Evolutionary conservation across 2,888 invertebrate species (phyloP).

Genomic region (Zygogramma bicolorata): DNA sequence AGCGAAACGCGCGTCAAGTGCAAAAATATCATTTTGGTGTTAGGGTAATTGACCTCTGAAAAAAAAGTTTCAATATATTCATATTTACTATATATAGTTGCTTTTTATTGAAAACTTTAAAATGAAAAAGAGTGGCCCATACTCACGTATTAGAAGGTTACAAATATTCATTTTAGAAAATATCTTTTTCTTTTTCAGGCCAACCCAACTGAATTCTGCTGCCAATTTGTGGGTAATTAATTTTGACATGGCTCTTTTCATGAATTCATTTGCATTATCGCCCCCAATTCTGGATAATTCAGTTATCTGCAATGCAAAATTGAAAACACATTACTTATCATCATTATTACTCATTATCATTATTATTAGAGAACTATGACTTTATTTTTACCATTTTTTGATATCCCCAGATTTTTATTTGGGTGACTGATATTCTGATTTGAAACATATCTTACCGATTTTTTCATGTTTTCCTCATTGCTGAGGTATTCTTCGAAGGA

Average conservation of each 20-base stretch:
- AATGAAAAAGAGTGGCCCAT: no score
- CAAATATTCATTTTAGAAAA: no score
- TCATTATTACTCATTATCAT: not conserved
- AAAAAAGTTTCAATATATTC: no score
- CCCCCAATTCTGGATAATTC: slow-evolving; percentile 14
- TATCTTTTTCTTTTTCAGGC: slow-evolving; percentile 10
- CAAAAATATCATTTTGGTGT: no score
- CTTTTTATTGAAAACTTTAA: no score
- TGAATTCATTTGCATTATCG: slow-evolving; percentile 13
- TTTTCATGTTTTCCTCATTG: slow-evolving; percentile 13
- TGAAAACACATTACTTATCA: slow-evolving; percentile 2
- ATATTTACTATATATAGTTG: no score
- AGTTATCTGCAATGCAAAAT: slow-evolving; percentile 10
- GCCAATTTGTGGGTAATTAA: slow-evolving; percentile 10
- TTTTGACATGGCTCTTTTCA: no score
- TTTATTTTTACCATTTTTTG: not conserved
- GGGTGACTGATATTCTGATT: slow-evolving; percentile 7
- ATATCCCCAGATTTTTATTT: slow-evolving; percentile 13
- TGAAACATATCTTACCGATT: slow-evolving; percentile 7
- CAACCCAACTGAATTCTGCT: slow-evolving; percentile 15
- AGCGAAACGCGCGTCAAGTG: no score
- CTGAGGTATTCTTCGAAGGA: slow-evolving; percentile 16
- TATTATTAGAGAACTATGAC: not conserved
- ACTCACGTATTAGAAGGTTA: no score
- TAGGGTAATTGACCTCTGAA: no score